Evolutionary conservation across 1,140 invertebrate genomes (phyloP), one percentile per base, ranked within the genome.

Genomic region (Fopius arisanus): DNA sequence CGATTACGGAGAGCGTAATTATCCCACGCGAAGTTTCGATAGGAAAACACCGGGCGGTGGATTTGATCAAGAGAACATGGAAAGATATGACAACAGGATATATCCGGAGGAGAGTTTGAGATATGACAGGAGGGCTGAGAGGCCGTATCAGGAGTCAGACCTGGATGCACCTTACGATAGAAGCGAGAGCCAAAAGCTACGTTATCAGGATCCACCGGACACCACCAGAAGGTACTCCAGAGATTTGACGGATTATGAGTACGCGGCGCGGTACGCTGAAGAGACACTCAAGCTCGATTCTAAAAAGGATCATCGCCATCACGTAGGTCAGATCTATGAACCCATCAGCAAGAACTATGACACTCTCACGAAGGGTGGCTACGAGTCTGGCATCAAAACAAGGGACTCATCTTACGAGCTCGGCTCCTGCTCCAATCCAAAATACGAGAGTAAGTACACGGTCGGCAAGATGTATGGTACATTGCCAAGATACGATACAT

Each of bases 381-480:
- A 88, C 54, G 86, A 88, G 7, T 87, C 86, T 0, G 86, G 87
- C 1, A 80, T 87, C 0, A 88, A 86, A 43, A 88, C 86, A 0
- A 81, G 83, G 37, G 86, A 87, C 3, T 83, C 82, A 3, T 81
- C 79, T 2, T 88, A 88, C 72, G 86, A 88, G 10, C 41, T 87
- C 12, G 79, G 78, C 5, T 74, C 79, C 0, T 75, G 76, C 14
- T 67, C 78, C 31, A 74, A 75, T 73, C 33, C 82, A 2, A 79
- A 80, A n/a, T 86, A 86, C 51, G 83, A 83, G 7, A 74, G 72
- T 21, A 86, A 85, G 51, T 87, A 85, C 26, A 76, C 84, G 0
- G 77, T 80, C 3, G 82, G 79, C 3, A 84, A 86, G 26, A 79
- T 83, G 68, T 88, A 86, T 41, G 87, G 86, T 0, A 88, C 86